Base-by-base conservation (phyloP, 1,140 invertebrate species). In the Lethrus apterus region DNA sequence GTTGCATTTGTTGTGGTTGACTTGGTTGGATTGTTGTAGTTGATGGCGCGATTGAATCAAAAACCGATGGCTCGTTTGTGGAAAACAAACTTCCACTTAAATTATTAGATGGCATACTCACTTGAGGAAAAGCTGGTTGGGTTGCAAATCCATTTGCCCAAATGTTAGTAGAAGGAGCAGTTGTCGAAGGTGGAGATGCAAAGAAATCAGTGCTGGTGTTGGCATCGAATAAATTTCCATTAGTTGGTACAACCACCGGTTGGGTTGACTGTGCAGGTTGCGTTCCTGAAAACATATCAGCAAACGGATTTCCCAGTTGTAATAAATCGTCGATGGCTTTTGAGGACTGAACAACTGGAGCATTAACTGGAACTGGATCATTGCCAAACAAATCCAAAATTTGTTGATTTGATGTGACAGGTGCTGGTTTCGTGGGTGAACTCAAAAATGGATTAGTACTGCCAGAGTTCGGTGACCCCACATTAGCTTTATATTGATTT, bases 401-500 rank as follows among this genome's bases (percentile, higher is more conserved):
- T 18, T 82, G 79, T 62, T 84, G 82, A 56, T 72, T 70, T 20
- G 65, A 53, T 18, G 72, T 73, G 50, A 53, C 64, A 62, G 56
- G 63, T 13, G 60, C 54, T 8, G 56, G 50, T 40, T 72, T 72
- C 24, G 73, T 74, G 48, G 68, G 53, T 20, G 77, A 75, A 55
- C 79, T 83, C 51, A 92, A 75, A 73, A 93, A 93, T 49, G 90
- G 89, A 74, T 93, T 93, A 60, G 87, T 91, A 59, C 76, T 80
- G 44, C 76, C 71, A 38, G 59, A 58, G 40, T 81, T 80, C 10
- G 85, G 84, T 38, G 84, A 86, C 52, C 83, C 82, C 43, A 87
- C 77, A 67, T 85, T 88, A 32, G 85, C 92, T 81, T 93, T 95
- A 62, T 93, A 89, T 64, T 94, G 89, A 70, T 89, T 93, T 72